These are phyloP conservation scores for Leptopterna dolabrata DNA, from an alignment of 2,888 invertebrate species.

Conservation along the genomic window DNA sequence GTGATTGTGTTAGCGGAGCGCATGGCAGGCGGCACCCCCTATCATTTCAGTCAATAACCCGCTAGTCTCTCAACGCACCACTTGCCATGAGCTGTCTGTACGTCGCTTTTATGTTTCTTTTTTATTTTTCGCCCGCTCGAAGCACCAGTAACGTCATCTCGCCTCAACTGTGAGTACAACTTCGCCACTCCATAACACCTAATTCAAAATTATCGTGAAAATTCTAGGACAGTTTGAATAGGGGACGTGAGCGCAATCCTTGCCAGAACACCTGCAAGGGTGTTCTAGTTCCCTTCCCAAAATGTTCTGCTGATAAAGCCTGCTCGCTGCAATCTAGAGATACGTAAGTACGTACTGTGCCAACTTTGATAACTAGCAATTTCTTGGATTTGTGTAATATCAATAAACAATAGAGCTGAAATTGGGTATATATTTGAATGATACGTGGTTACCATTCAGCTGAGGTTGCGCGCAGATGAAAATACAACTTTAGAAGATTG, in stretches of 20 bases:
- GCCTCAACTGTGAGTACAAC: background rate
- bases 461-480: no score
- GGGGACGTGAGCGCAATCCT: no score
- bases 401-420: no score
- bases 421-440: no score
- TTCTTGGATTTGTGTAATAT: no score
- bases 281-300: background rate
- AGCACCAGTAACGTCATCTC: background rate
- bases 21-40: constrained; percentile 35
- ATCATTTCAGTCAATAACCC: constrained; percentile 40
- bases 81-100: background rate
- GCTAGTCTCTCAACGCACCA: constrained; percentile 17
- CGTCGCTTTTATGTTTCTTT: constrained; percentile 14
- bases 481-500: no score
- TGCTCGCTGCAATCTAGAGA: background rate
- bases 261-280: background rate
- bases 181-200: background rate
- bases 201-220: background rate
- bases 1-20: constrained; percentile 27
- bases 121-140: background rate
- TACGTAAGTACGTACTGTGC: no score
- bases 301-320: background rate
- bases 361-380: no score
- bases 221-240: no score
- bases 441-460: no score